A percentile compares a stretch with the other conserved stretches of the same genome.
Evolutionary conservation across 2,888 invertebrate species (phyloP).

Genomic region (Ethmia dodecea): DNA sequence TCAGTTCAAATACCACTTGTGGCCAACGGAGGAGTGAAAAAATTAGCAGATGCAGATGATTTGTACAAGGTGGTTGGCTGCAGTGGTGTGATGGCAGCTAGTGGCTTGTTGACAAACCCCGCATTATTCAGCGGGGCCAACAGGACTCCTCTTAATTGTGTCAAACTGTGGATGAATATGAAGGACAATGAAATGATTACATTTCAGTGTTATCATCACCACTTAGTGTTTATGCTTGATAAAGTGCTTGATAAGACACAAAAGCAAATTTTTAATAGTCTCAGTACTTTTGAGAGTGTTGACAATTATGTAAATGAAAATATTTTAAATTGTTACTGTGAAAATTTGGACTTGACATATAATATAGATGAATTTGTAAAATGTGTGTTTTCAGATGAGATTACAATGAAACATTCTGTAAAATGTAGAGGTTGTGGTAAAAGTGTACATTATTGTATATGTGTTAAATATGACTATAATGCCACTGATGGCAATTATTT

Average conservation of each 20-base stretch:
- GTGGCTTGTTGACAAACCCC: conserved; percentile 94
- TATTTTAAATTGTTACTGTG: conserved; percentile 53
- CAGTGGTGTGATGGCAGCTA: conserved; percentile 94
- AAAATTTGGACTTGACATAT: conserved; percentile 36
- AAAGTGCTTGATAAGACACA: conserved; percentile 84
- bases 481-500: conserved; percentile 52
- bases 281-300: conserved; percentile 82
- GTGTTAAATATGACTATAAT: conserved; percentile 49
- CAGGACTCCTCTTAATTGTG: conserved; percentile 84
- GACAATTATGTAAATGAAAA: conserved; percentile 82
- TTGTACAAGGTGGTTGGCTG: conserved; percentile 83
- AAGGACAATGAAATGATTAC: conserved; percentile 81
- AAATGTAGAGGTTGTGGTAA: conserved; percentile 62
- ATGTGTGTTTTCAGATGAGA: conserved; percentile 58
- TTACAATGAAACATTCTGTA: conserved; percentile 54
- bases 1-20: conserved; percentile 89
- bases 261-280: conserved; percentile 86
- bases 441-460: conserved; percentile 56
- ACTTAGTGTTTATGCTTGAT: conserved; percentile 97
- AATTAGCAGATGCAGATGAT: conserved; percentile 82
- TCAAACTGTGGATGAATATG: conserved; percentile 89
- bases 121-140: conserved; percentile 87
- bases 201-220: conserved; percentile 95
- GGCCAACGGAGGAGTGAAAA: conserved; percentile 94
- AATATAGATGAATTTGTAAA: conserved; percentile 43